Evolutionary conservation across 1,140 invertebrate genomes (phyloP), one percentile per base, ranked within the genome.

Genomic region (Trachymyrmex cornetzi): DNA sequence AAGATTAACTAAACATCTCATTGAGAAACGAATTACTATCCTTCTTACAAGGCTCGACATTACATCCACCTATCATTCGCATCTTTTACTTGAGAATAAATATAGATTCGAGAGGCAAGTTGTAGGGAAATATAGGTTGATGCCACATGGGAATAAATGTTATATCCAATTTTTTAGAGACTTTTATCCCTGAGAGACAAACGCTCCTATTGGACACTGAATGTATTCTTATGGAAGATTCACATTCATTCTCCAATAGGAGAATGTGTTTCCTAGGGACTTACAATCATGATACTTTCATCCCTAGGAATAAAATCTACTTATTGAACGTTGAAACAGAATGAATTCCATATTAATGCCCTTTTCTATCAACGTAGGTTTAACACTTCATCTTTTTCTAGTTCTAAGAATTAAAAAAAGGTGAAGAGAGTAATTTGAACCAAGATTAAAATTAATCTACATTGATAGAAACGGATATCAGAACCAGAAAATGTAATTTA

Each of bases 11-110:
- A 30, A 50, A 64, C 22, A 11, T 27, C 34, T 72, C 14, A 1
- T 57, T 44, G 53, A n/a, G 0, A 81, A 72, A 44, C 7, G 22
- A 16, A 1, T 14, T 4, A 79, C 3, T 27, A 44, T 6, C 19
- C 12, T 81, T 59, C 12, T 81, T n/a, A 72, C 7, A 71, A n/a
- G 34, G 1, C 3, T 72, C 16, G 3, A 19, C 79, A 81, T 81
- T 44, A 5, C 11, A 81, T 55, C 6, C 16, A 19, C 3, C n/a
- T 14, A n/a, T 72, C 50, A 44, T 27, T 81, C 19, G 2, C n/a
- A 24, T 57, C 3, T 38, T 34, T 81, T 7, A 55, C 24, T 69
- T 7, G n/a, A 69, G 2, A 69, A 50, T 38, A 6, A 34, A 5
- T 11, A 2, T 14, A 30, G 5, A 57, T 69, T 24, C 16, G 34